Base-by-base conservation (phyloP, 2,113 vertebrate species). In the Chauna torquata region DNA sequence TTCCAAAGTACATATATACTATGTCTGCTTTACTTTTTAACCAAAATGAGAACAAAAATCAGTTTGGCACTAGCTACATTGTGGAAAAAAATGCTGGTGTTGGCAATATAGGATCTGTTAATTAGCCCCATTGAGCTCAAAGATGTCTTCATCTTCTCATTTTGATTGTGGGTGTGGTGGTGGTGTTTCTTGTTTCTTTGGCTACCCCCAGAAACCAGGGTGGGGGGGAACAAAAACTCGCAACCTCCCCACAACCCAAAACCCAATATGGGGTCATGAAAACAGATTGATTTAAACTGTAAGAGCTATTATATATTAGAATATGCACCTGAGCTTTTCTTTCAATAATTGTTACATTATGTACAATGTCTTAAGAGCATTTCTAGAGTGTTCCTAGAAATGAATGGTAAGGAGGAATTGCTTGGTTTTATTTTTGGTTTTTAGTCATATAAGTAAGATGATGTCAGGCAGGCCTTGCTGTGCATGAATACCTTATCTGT, bases 361-460 rank as follows among this genome's bases (percentile, higher is more conserved):
- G 16, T 61, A 50, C 27, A 16, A 4, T n/a, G 27, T n/a, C 4
- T 1, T 20, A 42, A 44, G 42, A 30, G 36, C 6, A 27, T n/a
- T 91, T 79, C 19, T 52, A 16, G n/a, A 57, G 54, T 4, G 11
- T 68, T 74, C 19, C 36, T 38, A 8, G 66, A 82, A 68, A 17
- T 16, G 9, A 40, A 57, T 27, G 12, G 8, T 55, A 34, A 68
- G 27, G 25, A 82, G 7, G 5, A 77, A 38, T 52, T 45, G 14
- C 16, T 92, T 75, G 23, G 5, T 42, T 59, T 30, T 19, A 16
- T 19, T 32, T 58, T 5, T 22, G 10, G 10, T 27, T 80, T 44
- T 14, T 76, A 40, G 45, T 76, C 2, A 32, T 52, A 8, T 25
- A 28, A 2, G 1, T 66, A 11, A 1, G 1, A 12, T 49, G 3